Percentiles rank a stretch among this genome's conserved stretches.
phyloP scores from a whole-genome alignment of 1,140 invertebrate species.

The Nephotettix cincticeps region DNA sequence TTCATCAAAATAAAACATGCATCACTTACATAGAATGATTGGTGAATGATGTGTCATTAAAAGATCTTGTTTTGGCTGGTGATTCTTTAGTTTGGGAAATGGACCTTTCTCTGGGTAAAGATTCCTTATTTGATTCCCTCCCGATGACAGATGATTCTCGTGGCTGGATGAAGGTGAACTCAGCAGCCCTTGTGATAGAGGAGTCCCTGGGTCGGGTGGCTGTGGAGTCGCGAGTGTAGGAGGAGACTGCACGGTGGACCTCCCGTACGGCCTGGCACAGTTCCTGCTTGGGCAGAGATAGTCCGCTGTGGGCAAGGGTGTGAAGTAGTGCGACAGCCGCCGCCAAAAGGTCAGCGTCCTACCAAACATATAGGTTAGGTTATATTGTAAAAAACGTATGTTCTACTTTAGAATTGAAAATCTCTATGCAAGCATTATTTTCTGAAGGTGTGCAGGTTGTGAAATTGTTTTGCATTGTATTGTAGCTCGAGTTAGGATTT shows the following conservation, averaged over 20 bases:
- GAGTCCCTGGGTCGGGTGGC: neutral
- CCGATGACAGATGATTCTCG: neutral
- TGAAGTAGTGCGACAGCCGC: neutral
- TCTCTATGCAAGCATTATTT: neutral
- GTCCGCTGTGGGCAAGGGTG: neutral
- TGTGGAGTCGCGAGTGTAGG: neutral
- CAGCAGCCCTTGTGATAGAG: neutral
- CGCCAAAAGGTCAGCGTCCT: neutral
- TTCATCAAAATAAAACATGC: too few species aligned
- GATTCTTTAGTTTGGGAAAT: too few species aligned
- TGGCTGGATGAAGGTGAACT: neutral
- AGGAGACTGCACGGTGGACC: neutral
- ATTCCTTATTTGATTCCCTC: neutral
- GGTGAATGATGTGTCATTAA: too few species aligned
- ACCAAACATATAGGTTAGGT: neutral
- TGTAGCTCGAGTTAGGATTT: neutral
- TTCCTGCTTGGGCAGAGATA: neutral
- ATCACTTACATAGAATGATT: too few species aligned
- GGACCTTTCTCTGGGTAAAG: too few species aligned
- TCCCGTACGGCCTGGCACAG: neutral
- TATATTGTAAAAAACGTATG: neutral
- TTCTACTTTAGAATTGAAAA: neutral
- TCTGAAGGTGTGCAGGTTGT: neutral
- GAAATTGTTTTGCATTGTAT: neutral
- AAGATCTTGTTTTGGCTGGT: too few species aligned